Conservation (phyloP, 2,113 vertebrate species). For the Lophochroa leadbeateri region DNA sequence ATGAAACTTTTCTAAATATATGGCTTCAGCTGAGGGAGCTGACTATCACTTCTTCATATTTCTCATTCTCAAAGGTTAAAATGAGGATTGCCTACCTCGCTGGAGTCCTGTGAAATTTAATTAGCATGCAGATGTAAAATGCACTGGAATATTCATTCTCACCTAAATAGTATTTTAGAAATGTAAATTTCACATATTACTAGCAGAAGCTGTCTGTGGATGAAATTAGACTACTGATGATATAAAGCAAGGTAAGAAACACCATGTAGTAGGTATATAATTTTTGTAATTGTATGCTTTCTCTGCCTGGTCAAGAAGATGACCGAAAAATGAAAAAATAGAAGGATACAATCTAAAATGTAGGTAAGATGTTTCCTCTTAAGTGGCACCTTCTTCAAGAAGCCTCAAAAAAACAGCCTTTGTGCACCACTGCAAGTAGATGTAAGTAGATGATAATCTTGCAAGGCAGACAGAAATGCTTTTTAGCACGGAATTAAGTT, state of each 20-base stretch:
- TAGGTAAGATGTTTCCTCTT: background rate
- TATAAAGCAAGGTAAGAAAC: background rate
- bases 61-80: constrained; percentile 36
- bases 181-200: background rate
- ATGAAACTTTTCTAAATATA: background rate
- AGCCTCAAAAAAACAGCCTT: background rate
- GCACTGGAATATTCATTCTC: constrained; percentile 21
- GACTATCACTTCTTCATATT: background rate
- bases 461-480: background rate
- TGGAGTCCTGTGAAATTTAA: constrained; percentile 20
- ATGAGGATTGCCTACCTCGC: background rate
- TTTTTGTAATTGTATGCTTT: constrained; percentile 7
- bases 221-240: background rate
- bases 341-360: background rate
- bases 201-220: background rate
- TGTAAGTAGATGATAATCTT: background rate
- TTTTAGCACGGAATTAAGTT: background rate
- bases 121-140: constrained; percentile 19
- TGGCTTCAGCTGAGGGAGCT: background rate
- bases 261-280: background rate
- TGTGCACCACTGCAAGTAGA: background rate
- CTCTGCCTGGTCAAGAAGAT: background rate
- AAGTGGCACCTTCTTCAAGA: background rate
- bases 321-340: background rate
- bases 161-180: constrained; percentile 4